Base-by-base conservation (phyloP, 2,797 vertebrate genomes). In the Chloroceryle amazona region DNA sequence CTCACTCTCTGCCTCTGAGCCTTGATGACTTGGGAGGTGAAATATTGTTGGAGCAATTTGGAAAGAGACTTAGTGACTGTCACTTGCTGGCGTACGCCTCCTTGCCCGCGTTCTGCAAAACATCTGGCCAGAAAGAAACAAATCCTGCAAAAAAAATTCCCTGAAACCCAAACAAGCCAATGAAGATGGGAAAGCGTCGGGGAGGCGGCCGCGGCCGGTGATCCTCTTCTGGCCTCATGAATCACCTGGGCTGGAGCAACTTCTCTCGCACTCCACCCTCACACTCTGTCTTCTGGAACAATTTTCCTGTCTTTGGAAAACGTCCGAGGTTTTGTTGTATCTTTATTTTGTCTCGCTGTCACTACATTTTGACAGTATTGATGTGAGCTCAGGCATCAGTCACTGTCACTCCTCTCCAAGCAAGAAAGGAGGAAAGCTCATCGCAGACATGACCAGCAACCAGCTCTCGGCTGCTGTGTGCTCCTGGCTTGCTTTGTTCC, bases 1-100 rank as follows among this genome's bases (percentile, higher is more conserved):
- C 93, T 96, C 96, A 51, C 92, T 82, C 89, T 86, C 95, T 94
- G 95, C 93, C 92, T 97, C 94, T 55, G 96, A 95, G 95, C 96
- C 92, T 39, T 35, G 75, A 95, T 71, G 95, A 88, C 94, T 29
- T 65, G 78, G 93, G 96, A 96, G 90, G 81, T 85, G 89, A 94
- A 95, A 95, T 35, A 57, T 13, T 17, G 26, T 49, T 20, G 6
- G 93, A 57, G 73, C 29, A 20, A 89, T 84, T 21, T 81, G 71
- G 78, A 86, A 92, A 84, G 89, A 52, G 86, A 62, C 46, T 49
- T 14, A 18, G 41, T 7, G 80, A 91, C 70, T 86, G 83, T 81
- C 87, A 81, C 90, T 68, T 37, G 71, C 52, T 74, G 94, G 76
- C 84, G 74, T 33, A 14, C 82, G 41, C 80, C 82, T 96, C 89